Evolutionary conservation across 2,797 vertebrate genomes (phyloP).

Genomic region (Paedocypris micromegethes): DNA sequence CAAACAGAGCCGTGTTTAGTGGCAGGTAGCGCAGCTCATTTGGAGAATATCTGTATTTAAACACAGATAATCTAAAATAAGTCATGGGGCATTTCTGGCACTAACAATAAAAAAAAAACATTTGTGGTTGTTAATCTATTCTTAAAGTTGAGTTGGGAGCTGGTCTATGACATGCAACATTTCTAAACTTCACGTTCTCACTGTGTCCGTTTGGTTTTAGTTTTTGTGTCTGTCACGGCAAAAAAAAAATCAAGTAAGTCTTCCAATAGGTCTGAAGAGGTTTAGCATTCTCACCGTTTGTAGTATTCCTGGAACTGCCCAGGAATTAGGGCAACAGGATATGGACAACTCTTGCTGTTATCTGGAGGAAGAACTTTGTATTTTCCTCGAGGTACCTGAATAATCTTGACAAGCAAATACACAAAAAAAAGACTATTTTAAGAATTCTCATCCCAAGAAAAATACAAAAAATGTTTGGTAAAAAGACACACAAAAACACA

Average conservation of each 20-base stretch:
- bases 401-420: slow-evolving; percentile 69
- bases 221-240: too few species aligned
- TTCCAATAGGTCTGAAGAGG: too few species aligned
- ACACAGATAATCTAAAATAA: too few species aligned
- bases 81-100: too few species aligned
- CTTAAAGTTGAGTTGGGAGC: too few species aligned
- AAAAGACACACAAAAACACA: not conserved
- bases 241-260: too few species aligned
- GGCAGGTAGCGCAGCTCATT: slow-evolving; percentile 96
- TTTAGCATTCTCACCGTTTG: slow-evolving; percentile 76
- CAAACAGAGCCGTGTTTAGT: slow-evolving; percentile 91
- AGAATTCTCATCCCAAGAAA: not conserved
- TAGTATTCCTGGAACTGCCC: slow-evolving; percentile 99
- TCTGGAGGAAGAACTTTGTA: slow-evolving; percentile 90
- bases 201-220: too few species aligned
- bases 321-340: slow-evolving; percentile 95
- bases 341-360: slow-evolving; percentile 87
- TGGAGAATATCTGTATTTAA: slow-evolving; percentile 81
- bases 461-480: too few species aligned
- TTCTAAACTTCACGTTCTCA: too few species aligned
- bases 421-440: not conserved
- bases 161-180: too few species aligned
- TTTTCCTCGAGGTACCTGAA: slow-evolving; percentile 95
- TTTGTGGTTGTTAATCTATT: too few species aligned
- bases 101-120: too few species aligned